Evolutionary conservation across 2,797 vertebrate species (phyloP), one percentile per base, ranked within the genome.

Genomic region (Sebastes diploproa): DNA sequence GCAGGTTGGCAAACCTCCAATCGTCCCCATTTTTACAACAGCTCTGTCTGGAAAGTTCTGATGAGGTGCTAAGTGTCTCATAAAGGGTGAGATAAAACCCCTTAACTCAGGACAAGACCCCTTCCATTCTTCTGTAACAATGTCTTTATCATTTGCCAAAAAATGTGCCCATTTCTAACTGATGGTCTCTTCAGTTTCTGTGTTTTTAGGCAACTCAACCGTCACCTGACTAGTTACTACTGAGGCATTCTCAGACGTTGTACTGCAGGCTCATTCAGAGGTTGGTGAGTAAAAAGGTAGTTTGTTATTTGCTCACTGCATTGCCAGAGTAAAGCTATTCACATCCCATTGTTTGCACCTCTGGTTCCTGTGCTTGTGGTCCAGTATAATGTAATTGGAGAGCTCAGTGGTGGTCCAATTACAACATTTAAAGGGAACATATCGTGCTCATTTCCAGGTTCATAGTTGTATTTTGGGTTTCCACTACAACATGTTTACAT

Each of bases 1-100:
- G 86, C 78, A 78, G 87, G 72, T 87, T 91, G 90, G 94, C 91
- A 82, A 76, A 72, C 65, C 64, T 93, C 92, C 93, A 94, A 61
- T 76, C 73, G 38, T 75, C 63, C 23, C 67, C 23, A 65, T 85
- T 34, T 93, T 90, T 84, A 87, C 88, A 90, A 72, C 76, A 75
- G 81, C 70, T 83, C 88, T 91, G 91, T 94, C 91, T 95, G 95
- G 92, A 91, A 92, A 90, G 72, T 88, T 85, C 78, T 95, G 94
- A 96, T 96, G 93, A 96, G 92, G 95, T 96, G 95, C 88, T 95
- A 96, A 95, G 91, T 91, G 86, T 91, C 78, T 91, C 85, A 92
- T 95, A 96, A 96, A 95, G 86, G 79, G 76, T 86, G 89, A 93
- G 89, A 94, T 91, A 87, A 92, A 95, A 81, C 84, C 84, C 79